These are phyloP conservation scores for Sialis lutaria DNA, from an alignment of 2,888 invertebrate species.

Conservation along the genomic window DNA sequence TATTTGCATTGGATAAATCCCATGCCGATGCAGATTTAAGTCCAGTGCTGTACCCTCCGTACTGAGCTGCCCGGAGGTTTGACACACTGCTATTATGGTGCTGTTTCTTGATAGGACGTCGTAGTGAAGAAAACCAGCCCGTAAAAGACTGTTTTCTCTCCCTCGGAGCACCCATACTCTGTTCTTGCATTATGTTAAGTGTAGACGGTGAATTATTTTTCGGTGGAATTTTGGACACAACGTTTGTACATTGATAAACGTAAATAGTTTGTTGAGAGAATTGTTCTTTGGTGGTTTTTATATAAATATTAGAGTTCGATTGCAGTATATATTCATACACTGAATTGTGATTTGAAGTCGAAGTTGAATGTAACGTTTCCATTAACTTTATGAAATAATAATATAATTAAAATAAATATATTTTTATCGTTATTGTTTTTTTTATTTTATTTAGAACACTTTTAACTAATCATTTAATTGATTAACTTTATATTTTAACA, in stretches of 20 bases:
- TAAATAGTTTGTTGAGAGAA: background rate
- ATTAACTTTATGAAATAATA: no score
- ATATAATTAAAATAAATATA: no score
- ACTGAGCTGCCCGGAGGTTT: conserved; percentile 10
- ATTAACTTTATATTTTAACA: no score
- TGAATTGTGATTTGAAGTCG: no score
- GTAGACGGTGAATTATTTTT: background rate
- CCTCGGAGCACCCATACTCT: conserved; percentile 20
- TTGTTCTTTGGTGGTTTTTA: no score
- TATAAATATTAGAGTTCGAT: no score
- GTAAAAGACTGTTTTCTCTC: conserved; percentile 52
- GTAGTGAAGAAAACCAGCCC: conserved; percentile 68
- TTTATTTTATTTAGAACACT: no score
- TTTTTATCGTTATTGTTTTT: no score
- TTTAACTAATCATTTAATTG: no score
- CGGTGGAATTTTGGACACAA: conserved; percentile 1
- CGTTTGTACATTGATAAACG: background rate
- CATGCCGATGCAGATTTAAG: conserved; percentile 6
- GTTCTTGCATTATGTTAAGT: conserved; percentile 17
- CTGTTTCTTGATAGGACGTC: conserved; percentile 35
- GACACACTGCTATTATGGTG: conserved; percentile 10
- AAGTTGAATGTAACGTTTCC: no score
- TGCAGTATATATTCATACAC: no score
- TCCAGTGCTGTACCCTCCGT: conserved; percentile 20
- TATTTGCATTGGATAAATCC: conserved; percentile 4